Percentiles rank a stretch among this genome's conserved stretches.
Conservation (phyloP, 2,888 invertebrate genomes). For the Phytoseiulus persimilis region DNA sequence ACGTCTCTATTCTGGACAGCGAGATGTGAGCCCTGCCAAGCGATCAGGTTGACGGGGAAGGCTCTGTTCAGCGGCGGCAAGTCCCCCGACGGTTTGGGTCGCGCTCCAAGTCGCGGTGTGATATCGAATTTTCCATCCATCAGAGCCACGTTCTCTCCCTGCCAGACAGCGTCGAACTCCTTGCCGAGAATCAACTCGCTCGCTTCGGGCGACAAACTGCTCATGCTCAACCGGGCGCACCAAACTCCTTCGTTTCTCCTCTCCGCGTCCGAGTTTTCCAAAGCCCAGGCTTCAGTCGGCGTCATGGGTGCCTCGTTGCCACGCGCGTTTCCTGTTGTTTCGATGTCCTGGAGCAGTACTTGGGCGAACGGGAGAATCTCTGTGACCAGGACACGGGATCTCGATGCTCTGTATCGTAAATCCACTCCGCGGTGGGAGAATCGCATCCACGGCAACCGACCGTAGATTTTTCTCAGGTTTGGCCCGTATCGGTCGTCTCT, state of each 20-base stretch:
- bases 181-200: background rate
- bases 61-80: background rate
- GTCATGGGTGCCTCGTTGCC: no score
- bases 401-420: background rate
- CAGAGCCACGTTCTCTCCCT: background rate
- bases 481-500: background rate
- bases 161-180: background rate
- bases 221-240: background rate
- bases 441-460: background rate
- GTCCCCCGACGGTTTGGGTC: background rate
- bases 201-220: background rate
- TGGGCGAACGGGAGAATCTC: background rate
- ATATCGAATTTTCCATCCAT: background rate
- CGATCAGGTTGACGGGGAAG: background rate
- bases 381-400: background rate
- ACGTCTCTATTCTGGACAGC: background rate
- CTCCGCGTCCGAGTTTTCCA: background rate
- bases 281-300: no score
- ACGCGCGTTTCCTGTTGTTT: no score
- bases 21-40: background rate
- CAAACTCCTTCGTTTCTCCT: background rate
- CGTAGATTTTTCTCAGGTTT: background rate
- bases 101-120: background rate
- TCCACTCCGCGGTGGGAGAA: background rate
- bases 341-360: background rate